A percentile compares a stretch with the other conserved stretches of the same genome.
Evolutionary conservation across 1,140 invertebrate genomes (phyloP).

Genomic region (Acromyrmex charruanus): DNA sequence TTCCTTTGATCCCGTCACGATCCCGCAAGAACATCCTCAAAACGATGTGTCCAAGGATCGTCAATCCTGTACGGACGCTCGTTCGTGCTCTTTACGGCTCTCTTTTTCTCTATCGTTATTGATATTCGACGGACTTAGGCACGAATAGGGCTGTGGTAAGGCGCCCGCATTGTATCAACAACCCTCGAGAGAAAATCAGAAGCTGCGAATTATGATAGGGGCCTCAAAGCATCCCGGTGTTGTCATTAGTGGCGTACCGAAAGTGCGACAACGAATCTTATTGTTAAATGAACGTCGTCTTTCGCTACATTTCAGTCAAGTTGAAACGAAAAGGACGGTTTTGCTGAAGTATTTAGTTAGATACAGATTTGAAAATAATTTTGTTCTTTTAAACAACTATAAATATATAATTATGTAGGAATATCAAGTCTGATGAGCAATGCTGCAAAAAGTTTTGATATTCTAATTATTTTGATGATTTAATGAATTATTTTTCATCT

Average conservation of each 20-base stretch:
- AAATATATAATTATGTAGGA: too few relatives aligned
- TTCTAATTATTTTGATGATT: not conserved
- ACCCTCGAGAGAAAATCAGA: slow-evolving; percentile 82
- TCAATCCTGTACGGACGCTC: slow-evolving; percentile 63
- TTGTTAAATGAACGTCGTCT: slow-evolving; percentile 68
- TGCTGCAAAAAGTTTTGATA: too few relatives aligned
- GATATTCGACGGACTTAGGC: slow-evolving; percentile 79
- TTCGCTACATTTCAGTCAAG: slow-evolving; percentile 31
- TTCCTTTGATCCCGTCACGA: slow-evolving; percentile 81
- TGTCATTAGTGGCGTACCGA: slow-evolving; percentile 78
- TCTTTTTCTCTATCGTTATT: slow-evolving; percentile 77
- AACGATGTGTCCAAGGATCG: slow-evolving; percentile 65
- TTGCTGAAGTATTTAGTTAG: not conserved
- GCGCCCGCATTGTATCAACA: slow-evolving; percentile 83
- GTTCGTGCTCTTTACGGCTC: slow-evolving; percentile 59
- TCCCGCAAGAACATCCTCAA: slow-evolving; percentile 65
- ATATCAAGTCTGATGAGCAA: too few relatives aligned
- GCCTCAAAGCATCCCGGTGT: slow-evolving; percentile 77
- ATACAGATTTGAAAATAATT: too few relatives aligned
- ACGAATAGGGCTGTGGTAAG: slow-evolving; percentile 82
- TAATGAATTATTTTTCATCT: not conserved
- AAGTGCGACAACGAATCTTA: slow-evolving; percentile 54
- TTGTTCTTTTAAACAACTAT: too few relatives aligned
- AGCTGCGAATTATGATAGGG: slow-evolving; percentile 84
- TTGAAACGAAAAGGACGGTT: not conserved